Base-by-base conservation (phyloP, 2,888 invertebrate genomes). In the Bellardia bayeri region DNA sequence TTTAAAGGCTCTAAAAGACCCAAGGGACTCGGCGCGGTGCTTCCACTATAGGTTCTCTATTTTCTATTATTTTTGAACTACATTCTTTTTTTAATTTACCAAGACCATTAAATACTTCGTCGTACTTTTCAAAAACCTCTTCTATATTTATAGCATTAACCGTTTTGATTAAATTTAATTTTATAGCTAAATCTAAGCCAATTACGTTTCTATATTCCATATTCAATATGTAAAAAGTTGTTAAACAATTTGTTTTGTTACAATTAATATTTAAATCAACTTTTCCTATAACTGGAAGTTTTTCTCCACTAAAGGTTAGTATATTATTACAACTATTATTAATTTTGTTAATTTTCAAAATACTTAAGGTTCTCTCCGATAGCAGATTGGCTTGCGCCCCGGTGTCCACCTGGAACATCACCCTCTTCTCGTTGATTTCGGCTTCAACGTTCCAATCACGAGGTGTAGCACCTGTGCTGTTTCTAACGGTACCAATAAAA, bases 241-340 rank as follows among this genome's bases (percentile, higher is more conserved):
- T 51, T n/a, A 51, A 51, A 51, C n/a, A 51, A 6, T 51, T 51
- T 11, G 5, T 1, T 11, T 51, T 14, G 5, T 51, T 51, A n/a
- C 11, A 51, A 51, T 13, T 6, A n/a, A 51, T n/a, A 51, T 74
- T 49, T n/a, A 45, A 33, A 30, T 74, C 2, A 49, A 74, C 30
- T 33, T 14, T 45, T n/a, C 74, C 74, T 64, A 51, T 2, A 5
- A 75, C 75, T 37, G 63, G 63, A 7, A 75, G 56, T 13, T 75
- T 82, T 75, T 82, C 74, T 4, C 72, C 82, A 74, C 74, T 82
- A 68, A 82, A 72, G 7, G 82, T 64, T 14, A 82, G 16, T 56
- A 82, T 64, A 30, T 74, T 82, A 74, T 14, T 82, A 40, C 5
- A 66, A 61, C 23, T 64, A 14, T 64, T 66, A 40, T n/a, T 66